These are phyloP conservation scores for Sepioteuthis lessoniana DNA, from an alignment of 2,888 invertebrate species.

Conservation along the genomic window DNA sequence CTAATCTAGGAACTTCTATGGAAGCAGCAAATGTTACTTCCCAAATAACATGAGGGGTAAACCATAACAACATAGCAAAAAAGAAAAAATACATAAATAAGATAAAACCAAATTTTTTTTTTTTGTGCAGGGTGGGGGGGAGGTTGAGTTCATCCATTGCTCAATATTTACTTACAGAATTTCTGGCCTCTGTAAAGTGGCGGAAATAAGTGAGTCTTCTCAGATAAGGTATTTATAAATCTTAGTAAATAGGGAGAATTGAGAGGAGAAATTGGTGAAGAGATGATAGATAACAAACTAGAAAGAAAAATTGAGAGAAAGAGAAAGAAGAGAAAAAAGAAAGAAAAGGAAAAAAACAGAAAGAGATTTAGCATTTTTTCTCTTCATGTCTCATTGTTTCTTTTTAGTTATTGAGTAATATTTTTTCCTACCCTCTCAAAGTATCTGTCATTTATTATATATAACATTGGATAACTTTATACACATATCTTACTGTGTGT, in stretches of 20 bases:
- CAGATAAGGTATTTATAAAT: constrained; percentile 33
- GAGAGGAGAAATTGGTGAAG: background rate
- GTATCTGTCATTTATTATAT: background rate
- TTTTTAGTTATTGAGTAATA: too few relatives aligned
- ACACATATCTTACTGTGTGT: too few relatives aligned
- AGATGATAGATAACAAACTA: background rate
- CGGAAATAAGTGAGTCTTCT: background rate
- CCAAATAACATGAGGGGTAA: background rate
- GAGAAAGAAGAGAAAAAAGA: background rate
- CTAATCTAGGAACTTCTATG: background rate
- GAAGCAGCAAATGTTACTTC: background rate
- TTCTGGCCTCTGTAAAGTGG: constrained; percentile 18
- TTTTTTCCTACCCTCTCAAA: background rate
- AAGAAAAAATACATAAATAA: background rate
- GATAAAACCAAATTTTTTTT: background rate
- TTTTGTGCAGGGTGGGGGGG: too few relatives aligned
- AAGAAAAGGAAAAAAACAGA: background rate
- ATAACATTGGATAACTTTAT: too few relatives aligned
- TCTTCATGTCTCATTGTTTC: background rate
- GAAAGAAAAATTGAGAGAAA: background rate
- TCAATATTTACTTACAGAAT: constrained; percentile 4
- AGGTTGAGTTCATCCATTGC: background rate
- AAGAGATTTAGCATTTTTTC: background rate
- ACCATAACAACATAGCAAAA: background rate
- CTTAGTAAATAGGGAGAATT: background rate